Percentiles rank a stretch among this genome's conserved stretches.
These are phyloP conservation scores for Microchrysa polita DNA, from an alignment of 2,888 invertebrate genomes.

Conservation along the genomic window DNA sequence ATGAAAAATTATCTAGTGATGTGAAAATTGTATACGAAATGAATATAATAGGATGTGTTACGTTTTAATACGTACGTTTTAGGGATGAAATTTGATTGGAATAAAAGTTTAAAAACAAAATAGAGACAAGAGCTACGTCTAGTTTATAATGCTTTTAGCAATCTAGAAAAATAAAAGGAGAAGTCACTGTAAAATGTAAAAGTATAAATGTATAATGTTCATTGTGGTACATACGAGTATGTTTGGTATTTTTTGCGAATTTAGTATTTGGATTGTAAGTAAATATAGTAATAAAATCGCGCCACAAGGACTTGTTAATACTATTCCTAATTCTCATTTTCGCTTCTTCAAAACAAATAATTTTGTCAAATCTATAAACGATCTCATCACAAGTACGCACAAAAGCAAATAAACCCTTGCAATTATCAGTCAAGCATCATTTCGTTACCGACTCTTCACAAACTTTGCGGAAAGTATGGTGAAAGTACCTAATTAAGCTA, in stretches of 20 bases:
- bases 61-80: too few relatives aligned
- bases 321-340: background rate
- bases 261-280: background rate
- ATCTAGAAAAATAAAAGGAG: too few relatives aligned
- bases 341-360: background rate
- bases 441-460: background rate
- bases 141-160: too few relatives aligned
- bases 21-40: too few relatives aligned
- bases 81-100: too few relatives aligned
- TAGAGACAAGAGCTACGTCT: too few relatives aligned
- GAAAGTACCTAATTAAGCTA: constrained; percentile 42
- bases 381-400: background rate
- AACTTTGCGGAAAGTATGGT: background rate
- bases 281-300: background rate
- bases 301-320: background rate
- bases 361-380: background rate
- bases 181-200: too few relatives aligned
- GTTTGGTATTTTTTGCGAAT: background rate
- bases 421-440: constrained; percentile 6
- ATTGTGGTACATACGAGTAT: background rate
- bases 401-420: background rate
- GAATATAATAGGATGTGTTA: too few relatives aligned
- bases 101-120: too few relatives aligned
- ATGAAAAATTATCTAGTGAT: too few relatives aligned
- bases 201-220: too few relatives aligned